phyloP scores from a whole-genome alignment of 2,888 invertebrate genomes.

The Syritta pipiens region DNA sequence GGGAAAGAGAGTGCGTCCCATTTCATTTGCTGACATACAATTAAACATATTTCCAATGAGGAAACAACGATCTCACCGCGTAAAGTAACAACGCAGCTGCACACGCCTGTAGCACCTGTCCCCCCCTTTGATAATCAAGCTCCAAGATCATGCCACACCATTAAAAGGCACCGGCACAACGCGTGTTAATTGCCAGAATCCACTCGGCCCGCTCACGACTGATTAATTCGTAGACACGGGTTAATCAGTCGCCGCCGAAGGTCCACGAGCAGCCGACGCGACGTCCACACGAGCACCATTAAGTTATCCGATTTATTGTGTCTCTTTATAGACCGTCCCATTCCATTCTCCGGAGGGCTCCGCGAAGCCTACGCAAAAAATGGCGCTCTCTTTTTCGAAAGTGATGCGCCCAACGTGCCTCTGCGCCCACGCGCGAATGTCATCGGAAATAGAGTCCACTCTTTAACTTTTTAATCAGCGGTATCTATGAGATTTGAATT shows the following conservation, averaged over 20 bases:
- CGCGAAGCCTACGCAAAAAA: conserved; percentile 58
- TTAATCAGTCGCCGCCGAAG: conserved; percentile 18
- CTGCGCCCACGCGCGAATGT: not conserved
- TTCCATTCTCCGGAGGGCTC: conserved; percentile 12
- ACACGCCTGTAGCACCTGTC: no score
- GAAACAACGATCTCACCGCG: no score
- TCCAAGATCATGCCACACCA: not conserved
- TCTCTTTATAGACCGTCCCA: no score
- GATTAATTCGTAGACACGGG: conserved; percentile 43
- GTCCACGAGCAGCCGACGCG: conserved; percentile 41
- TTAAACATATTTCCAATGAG: no score
- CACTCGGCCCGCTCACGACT: conserved; percentile 11
- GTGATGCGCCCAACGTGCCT: conserved; percentile 5
- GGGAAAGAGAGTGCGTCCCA: no score
- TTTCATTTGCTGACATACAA: no score
- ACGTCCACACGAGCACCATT: no score
- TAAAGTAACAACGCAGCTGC: no score
- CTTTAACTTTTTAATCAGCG: no score
- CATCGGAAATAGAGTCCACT: no score
- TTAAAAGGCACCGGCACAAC: conserved; percentile 19
- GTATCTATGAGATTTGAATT: no score
- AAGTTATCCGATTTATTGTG: conserved; percentile 52
- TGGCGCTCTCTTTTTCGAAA: conserved; percentile 45
- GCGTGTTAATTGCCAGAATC: conserved; percentile 32
- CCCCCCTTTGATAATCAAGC: no score